Evolutionary conservation across 2,113 vertebrate genomes (phyloP).

Genomic region (Gulo gulo): DNA sequence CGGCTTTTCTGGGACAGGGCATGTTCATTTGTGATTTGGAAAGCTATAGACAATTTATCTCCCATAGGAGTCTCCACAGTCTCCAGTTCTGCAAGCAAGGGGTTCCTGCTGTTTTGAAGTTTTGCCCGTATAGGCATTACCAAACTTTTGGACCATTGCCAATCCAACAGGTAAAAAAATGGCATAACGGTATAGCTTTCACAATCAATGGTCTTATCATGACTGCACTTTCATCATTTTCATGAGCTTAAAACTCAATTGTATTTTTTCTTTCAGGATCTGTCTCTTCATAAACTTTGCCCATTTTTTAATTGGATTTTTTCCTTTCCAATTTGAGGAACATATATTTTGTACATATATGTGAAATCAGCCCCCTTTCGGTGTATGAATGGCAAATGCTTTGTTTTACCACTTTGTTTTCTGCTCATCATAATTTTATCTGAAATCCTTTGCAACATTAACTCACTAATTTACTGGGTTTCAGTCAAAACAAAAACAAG

Average conservation of each 20-base stretch:
- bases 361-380: neutral
- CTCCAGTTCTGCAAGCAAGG: neutral
- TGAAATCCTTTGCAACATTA: neutral
- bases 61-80: neutral
- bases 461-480: neutral
- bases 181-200: neutral
- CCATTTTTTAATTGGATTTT: neutral
- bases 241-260: neutral
- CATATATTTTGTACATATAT: neutral
- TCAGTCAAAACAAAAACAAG: neutral
- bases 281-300: neutral
- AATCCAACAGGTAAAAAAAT: neutral
- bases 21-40: neutral
- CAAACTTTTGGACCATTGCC: neutral
- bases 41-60: neutral
- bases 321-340: neutral
- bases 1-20: neutral
- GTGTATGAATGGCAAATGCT: neutral
- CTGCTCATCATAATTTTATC: neutral
- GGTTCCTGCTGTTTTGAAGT: neutral
- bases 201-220: neutral
- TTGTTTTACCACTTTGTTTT: neutral
- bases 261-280: neutral
- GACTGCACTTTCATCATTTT: neutral
- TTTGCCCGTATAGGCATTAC: neutral